Evolutionary conservation across 2,888 invertebrate genomes (phyloP), one percentile per base, ranked within the genome.

Genomic region (Blastobasis lacticolella): DNA sequence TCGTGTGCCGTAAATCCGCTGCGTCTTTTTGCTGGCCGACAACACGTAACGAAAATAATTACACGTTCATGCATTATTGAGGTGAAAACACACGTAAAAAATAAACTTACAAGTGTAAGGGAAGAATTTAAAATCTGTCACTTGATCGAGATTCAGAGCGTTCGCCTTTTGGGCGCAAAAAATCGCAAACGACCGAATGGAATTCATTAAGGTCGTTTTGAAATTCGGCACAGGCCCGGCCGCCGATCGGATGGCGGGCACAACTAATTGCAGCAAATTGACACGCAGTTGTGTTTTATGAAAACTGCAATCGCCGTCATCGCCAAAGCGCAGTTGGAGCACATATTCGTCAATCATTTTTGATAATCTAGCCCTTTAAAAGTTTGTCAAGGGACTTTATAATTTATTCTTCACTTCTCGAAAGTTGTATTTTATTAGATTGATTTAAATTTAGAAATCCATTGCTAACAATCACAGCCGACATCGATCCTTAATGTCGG

Each of bases 101-200:
- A 69, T 62, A 57, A 64, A 66, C 63, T 64, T 67, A 75, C 84
- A 87, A 87, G 86, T 87, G 86, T 86, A 87, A 86, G 81, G 68
- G 73, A 83, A 83, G 81, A 87, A 86, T 86, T 86, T 82, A 79
- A 85, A 87, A 83, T 87, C 82, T 87, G 84, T 86, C 88, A 87
- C 85, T 80, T 72, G 74, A 74, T 81, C 73, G 70, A 81, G 79
- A 87, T 85, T 82, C 82, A 71, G 78, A 78, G 76, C 80, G 78
- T 82, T 81, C 75, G 23, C 71, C 78, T 78, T 81, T 80, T 74
- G 70, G 60, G 60, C 58, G 65, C 70, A 79, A 84, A 81, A 80
- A 69, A 71, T 63, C 58, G 71, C 74, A 75, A 67, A 67, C 71
- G 75, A 73, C 78, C 75, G 72, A 77, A 68, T 67, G 67, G 79